phyloP scores from a whole-genome alignment of 2,888 invertebrate species.

The Hemistola chrysoprasaria region DNA sequence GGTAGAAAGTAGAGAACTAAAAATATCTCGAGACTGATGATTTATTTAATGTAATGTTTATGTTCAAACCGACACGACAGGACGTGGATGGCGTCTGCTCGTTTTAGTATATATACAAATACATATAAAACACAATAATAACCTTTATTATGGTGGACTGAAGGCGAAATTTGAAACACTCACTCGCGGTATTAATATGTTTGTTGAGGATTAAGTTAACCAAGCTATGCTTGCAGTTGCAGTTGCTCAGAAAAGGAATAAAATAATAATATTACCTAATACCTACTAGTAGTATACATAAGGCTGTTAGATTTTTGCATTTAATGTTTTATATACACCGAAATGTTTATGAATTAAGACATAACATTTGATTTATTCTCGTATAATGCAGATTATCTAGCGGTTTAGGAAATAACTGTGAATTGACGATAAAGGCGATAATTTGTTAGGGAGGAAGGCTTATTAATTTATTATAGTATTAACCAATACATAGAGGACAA shows the following conservation, averaged over 20 bases:
- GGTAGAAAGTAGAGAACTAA: slow-evolving; percentile 38
- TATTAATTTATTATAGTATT: no score
- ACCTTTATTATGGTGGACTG: slow-evolving; percentile 26
- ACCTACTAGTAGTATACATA: no score
- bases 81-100: slow-evolving; percentile 60
- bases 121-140: slow-evolving; percentile 8
- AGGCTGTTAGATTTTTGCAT: no score
- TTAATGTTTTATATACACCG: no score
- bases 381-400: no score
- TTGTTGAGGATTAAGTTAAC: slow-evolving; percentile 35
- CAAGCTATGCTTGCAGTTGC: slow-evolving; percentile 36
- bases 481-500: no score
- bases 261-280: no score
- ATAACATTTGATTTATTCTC: no score
- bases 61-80: slow-evolving; percentile 50
- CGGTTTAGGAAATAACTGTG: no score
- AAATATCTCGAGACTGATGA: slow-evolving; percentile 67
- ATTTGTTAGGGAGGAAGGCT: no score
- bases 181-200: slow-evolving; percentile 10
- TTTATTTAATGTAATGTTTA: slow-evolving; percentile 75
- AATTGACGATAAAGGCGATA: no score
- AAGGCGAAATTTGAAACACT: slow-evolving; percentile 30
- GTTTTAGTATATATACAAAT: slow-evolving; percentile 55
- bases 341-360: no score
- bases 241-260: slow-evolving; percentile 1